These are phyloP conservation scores for Campylomormyrus tamandua DNA, from an alignment of 2,113 vertebrate species.

Conservation along the genomic window DNA sequence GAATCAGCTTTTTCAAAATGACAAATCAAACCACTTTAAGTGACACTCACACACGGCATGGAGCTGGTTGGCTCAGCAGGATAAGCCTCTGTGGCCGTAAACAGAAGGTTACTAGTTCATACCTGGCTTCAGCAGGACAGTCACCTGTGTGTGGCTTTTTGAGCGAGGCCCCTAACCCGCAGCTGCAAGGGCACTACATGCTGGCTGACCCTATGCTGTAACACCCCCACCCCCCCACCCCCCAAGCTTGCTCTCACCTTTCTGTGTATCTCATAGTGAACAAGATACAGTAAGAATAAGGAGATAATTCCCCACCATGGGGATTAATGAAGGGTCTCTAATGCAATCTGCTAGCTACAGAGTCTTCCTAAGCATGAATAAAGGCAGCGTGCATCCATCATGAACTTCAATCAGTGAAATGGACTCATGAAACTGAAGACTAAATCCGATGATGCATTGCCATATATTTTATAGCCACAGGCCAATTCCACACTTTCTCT, in stretches of 20 bases:
- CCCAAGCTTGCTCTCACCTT: not conserved
- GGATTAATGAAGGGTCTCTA: not conserved
- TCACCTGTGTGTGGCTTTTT: not conserved
- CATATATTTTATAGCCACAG: not conserved
- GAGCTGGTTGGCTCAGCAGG: not conserved
- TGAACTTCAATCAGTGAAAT: not conserved
- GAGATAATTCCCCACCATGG: not conserved
- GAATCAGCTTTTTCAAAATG: not conserved
- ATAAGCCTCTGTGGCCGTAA: not conserved
- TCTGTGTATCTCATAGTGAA: not conserved
- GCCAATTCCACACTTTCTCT: not conserved
- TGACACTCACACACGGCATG: not conserved
- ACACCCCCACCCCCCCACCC: not conserved
- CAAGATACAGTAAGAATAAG: not conserved
- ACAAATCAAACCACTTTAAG: not conserved
- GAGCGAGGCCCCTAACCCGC: not conserved
- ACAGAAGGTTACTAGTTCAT: not conserved
- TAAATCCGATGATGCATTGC: not conserved
- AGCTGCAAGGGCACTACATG: not conserved
- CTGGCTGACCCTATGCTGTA: not conserved
- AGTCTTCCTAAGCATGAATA: not conserved
- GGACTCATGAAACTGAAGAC: not conserved
- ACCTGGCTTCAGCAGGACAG: not conserved
- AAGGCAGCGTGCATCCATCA: not conserved
- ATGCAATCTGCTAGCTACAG: not conserved